Base-by-base conservation (phyloP, 35 echinoderm and acorn worm genomes). In the Eucidaris tribuloides region DNA sequence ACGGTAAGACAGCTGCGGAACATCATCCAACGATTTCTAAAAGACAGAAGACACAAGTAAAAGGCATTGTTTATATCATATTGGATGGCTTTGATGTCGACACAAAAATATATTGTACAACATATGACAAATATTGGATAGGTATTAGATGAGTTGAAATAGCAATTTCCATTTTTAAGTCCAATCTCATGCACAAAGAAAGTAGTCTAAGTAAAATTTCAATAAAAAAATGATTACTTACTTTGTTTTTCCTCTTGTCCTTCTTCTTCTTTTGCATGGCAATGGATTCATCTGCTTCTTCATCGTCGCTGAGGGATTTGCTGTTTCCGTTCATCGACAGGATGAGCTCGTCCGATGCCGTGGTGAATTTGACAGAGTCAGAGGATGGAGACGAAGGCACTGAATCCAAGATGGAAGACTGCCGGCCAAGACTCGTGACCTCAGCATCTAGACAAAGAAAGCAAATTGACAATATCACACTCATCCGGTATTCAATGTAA, bases 381-480 rank as follows among this genome's bases (percentile, higher is more conserved):
- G 68, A 74, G 2, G 68, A 41, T 17, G 68, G 68, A 19, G 68
- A 74, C 9, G 68, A 74, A 24, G 68, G 68, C 34, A 74, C 11
- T 3, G 68, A 74, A n/a, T 74, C 68, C 2, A 42, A 42, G 38
- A 74, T 0, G 11, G 68, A 74, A 20, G 68, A 74, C n/a, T 74
- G 68, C 9, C 68, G 68, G 19, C 68, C 68, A 24, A 74, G 35
- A 20, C 68, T 74, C 17, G 1, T 74, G 38, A 1, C 41, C 7
- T 74, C 68, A 18, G 38, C 68, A 44, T 74, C 68, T 74, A 22
- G 25, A 74, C n/a, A n/a, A n/a, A n/a, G n/a, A n/a, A n/a, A n/a
- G n/a, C n/a, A n/a, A n/a, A n/a, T n/a, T n/a, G n/a, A n/a, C n/a
- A n/a, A n/a, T n/a, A n/a, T n/a, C n/a, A n/a, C n/a, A n/a, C n/a